Evolutionary conservation across 2,797 vertebrate species (phyloP).

Genomic region (Enteromius argenteus): DNA sequence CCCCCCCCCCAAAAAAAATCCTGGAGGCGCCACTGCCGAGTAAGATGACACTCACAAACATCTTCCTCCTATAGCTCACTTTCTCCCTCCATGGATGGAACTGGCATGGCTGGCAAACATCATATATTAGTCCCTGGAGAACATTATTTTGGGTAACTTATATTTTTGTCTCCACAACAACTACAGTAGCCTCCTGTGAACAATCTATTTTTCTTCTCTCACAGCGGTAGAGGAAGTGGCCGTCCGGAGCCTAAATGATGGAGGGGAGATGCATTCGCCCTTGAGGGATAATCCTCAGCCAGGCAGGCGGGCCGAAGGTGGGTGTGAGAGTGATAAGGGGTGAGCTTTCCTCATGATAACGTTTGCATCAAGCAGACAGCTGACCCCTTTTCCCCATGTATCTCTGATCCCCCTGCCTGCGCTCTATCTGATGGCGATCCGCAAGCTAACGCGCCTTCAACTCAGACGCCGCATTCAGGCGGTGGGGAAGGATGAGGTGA

Average conservation of each 20-base stretch:
- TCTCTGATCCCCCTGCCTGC: slow-evolving; percentile 59
- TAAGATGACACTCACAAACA: slow-evolving; percentile 32
- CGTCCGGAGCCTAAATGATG: slow-evolving; percentile 77
- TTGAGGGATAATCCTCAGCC: slow-evolving; percentile 81
- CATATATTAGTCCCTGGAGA: not conserved
- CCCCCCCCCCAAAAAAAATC: too few species aligned
- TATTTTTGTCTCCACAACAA: not conserved
- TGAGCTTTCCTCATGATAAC: slow-evolving; percentile 73
- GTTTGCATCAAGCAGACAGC: slow-evolving; percentile 76
- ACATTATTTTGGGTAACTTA: not conserved
- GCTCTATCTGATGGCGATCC: slow-evolving; percentile 54
- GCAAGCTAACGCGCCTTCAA: slow-evolving; percentile 49
- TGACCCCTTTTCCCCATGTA: slow-evolving; percentile 54
- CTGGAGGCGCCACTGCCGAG: not conserved
- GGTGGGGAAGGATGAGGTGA: slow-evolving; percentile 6
- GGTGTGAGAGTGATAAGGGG: slow-evolving; percentile 75
- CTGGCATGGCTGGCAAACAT: not conserved
- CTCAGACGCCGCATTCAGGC: slow-evolving; percentile 49
- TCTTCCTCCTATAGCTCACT: slow-evolving; percentile 28
- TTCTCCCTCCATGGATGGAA: not conserved
- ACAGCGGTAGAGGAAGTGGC: slow-evolving; percentile 66
- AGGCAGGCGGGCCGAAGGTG: slow-evolving; percentile 65
- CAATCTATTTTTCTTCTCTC: slow-evolving; percentile 3
- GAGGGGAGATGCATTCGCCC: slow-evolving; percentile 79
- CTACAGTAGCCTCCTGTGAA: not conserved